Conservation (phyloP, 2,888 invertebrate species). For the Nysson spinosus region DNA sequence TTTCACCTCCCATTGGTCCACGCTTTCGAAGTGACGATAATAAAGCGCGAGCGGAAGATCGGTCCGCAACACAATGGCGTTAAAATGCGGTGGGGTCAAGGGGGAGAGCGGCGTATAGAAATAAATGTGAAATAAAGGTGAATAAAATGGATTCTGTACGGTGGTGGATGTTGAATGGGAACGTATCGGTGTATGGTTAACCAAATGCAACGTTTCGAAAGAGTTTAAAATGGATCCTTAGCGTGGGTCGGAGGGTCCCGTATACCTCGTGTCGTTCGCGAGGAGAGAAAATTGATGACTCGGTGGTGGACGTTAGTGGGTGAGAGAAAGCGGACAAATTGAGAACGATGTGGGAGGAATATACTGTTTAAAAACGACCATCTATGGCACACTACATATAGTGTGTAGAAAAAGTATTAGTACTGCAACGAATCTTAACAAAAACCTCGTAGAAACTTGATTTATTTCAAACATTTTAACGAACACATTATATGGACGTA, state of each 20-base stretch:
- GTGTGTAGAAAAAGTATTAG: too few relatives aligned
- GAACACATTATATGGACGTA: too few relatives aligned
- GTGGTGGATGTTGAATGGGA: slow-evolving; percentile 6
- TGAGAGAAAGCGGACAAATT: slow-evolving; percentile 41
- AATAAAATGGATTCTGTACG: slow-evolving; percentile 6
- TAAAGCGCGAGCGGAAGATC: too few relatives aligned
- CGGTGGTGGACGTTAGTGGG: slow-evolving; percentile 6
- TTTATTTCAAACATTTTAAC: too few relatives aligned
- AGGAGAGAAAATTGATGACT: slow-evolving; percentile 35
- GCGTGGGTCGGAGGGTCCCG: slow-evolving; percentile 42
- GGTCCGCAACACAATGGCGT: too few relatives aligned
- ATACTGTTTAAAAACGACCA: slow-evolving; percentile 17
- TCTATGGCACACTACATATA: neutral
- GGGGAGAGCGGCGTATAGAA: too few relatives aligned
- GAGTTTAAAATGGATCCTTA: slow-evolving; percentile 24
- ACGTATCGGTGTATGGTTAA: slow-evolving; percentile 1
- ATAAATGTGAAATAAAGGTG: too few relatives aligned
- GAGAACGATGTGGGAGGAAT: slow-evolving; percentile 42
- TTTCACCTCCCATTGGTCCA: too few relatives aligned
- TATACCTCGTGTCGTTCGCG: slow-evolving; percentile 31
- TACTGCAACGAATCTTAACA: too few relatives aligned
- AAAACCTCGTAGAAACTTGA: too few relatives aligned
- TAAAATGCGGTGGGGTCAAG: too few relatives aligned
- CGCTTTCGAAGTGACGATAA: too few relatives aligned
- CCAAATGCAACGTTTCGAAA: slow-evolving; percentile 1